phyloP scores from a whole-genome alignment of 2,113 vertebrate species.

The Malurus melanocephalus region DNA sequence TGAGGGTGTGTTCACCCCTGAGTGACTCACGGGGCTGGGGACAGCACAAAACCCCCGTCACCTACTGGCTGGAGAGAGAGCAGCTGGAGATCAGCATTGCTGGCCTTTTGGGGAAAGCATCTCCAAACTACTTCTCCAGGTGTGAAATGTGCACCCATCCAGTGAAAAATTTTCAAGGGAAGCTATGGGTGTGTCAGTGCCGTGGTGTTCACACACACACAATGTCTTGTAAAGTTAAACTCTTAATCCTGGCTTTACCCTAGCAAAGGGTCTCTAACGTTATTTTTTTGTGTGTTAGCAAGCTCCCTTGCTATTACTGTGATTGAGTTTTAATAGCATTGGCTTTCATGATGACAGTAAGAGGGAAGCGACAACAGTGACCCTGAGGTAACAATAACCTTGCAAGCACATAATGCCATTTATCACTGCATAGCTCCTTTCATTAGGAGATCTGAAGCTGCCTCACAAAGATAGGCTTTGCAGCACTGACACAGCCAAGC shows the following conservation, averaged over 20 bases:
- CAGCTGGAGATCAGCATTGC: accelerated
- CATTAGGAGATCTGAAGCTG: slow-evolving; percentile 45
- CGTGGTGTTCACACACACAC: neutral
- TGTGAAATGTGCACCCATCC: accelerated
- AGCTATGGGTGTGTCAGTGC: neutral
- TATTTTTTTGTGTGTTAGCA: neutral
- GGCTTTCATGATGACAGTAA: neutral
- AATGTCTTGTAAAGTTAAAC: neutral
- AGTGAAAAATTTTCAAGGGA: neutral
- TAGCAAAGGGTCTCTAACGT: neutral
- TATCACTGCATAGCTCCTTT: slow-evolving; percentile 26
- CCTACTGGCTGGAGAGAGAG: accelerated
- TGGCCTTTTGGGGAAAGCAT: accelerated
- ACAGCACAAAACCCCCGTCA: accelerated
- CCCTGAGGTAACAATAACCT: slow-evolving; percentile 49
- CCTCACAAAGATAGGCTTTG: slow-evolving; percentile 14
- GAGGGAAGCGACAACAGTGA: neutral
- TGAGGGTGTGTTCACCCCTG: neutral
- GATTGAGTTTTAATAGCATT: neutral
- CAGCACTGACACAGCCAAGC: neutral
- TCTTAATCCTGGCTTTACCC: neutral
- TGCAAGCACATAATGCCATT: slow-evolving; percentile 18
- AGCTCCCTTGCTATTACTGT: neutral
- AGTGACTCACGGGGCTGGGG: accelerated
- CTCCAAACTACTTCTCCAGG: neutral